A percentile compares a stretch with the other conserved stretches of the same genome.
These are phyloP conservation scores for Mylabris sibirica DNA, from an alignment of 2,888 invertebrate species.

Conservation along the genomic window DNA sequence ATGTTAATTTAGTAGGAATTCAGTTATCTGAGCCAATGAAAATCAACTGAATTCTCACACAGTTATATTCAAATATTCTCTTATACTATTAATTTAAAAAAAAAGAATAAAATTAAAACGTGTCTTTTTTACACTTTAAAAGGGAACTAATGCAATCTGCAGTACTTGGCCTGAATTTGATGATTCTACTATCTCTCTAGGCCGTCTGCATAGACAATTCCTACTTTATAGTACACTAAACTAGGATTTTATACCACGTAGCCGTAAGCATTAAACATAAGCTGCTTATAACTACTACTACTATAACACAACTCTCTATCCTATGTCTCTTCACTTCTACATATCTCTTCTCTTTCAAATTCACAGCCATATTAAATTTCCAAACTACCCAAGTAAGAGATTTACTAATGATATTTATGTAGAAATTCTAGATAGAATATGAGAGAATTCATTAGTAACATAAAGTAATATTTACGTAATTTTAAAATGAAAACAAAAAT, in stretches of 20 bases:
- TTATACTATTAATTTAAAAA: not conserved
- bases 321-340: not conserved
- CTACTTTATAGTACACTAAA: not conserved
- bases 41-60: not conserved
- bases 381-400: not conserved
- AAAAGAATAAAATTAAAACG: not conserved
- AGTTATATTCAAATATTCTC: not conserved
- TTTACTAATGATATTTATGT: constrained; percentile 4
- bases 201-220: not conserved
- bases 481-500: not conserved
- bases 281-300: constrained; percentile 18
- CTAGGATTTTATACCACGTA: constrained; percentile 10
- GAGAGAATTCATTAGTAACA: not conserved
- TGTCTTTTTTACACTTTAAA: not conserved
- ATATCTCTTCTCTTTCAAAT: constrained; percentile 1
- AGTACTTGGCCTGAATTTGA: not conserved
- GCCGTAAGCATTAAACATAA: constrained; percentile 20
- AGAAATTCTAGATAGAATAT: not conserved
- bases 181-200: not conserved
- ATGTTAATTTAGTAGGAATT: not conserved
- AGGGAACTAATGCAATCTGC: not conserved
- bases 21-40: not conserved
- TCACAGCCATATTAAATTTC: not conserved
- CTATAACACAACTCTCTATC: constrained; percentile 5
- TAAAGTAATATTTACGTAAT: not conserved